Base-by-base conservation (phyloP, 2,888 invertebrate genomes). In the Trissolcus japonicus region DNA sequence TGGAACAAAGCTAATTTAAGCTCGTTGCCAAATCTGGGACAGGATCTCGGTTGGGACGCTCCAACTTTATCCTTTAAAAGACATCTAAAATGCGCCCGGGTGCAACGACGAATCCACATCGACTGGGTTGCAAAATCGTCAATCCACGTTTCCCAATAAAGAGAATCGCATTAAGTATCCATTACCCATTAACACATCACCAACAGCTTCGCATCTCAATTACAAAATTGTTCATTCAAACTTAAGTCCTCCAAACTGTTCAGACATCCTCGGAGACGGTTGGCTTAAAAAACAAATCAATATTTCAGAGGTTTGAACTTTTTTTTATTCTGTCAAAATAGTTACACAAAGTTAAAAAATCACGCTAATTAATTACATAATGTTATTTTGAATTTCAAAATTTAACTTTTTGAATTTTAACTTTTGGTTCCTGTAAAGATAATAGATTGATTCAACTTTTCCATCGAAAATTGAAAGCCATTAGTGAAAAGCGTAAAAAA, bases 131-230 rank as follows among this genome's bases (percentile, higher is more conserved):
- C 62, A 73, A 72, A 78, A 74, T 71, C 79, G 79, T 80, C 80
- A 76, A 75, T 78, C 73, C 81, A 79, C 46, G 21, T 51, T 83
- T 84, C 81, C 80, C 84, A 84, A 86, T 87, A 86, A 85, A 80
- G 82, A 80, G 83, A 85, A 87, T 87, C 85, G 84, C 83, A 87
- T 87, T 86, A 87, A 83, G 81, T 83, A 85, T 80, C 29, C 19
- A 25, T n/a, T 54, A 48, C 41, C 50, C 61, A 61, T 69, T 69
- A 62, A 35, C 69, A 55, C 80, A 65, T 78, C 81, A 59, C 53
- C 51, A 16, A 17, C n/a, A 57, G 60, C 63, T 71, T 63, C 25
- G 62, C 59, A 63, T 71, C 54, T 51, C 63, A 54, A 62, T 69
- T 35, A 35, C 35, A 35, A 11, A 9, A 46, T 46, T 69, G 62